Base-by-base conservation (phyloP, 2,113 vertebrate genomes). In the Naja naja region DNA sequence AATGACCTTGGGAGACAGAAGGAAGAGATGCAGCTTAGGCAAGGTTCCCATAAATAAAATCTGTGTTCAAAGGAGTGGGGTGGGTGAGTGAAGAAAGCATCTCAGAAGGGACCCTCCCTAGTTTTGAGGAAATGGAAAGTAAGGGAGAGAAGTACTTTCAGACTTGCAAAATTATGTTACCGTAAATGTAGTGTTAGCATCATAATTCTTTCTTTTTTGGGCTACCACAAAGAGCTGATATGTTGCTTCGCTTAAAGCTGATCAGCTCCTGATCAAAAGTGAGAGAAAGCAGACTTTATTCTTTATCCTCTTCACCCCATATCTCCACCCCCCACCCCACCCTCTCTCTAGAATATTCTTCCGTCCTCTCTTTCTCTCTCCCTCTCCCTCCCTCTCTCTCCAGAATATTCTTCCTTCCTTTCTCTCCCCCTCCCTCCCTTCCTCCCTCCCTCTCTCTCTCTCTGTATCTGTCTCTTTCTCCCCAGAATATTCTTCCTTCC, bases 261-360 rank as follows among this genome's bases (percentile, higher is more conserved):
- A 91, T 92, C 94, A 90, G 47, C 9, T 87, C 92, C 81, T 94
- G 95, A 96, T 90, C 93, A 94, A 95, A 93, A 92, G 90, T 94
- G 93, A 96, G 89, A 91, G 91, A 93, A 94, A 94, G 89, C 81
- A 93, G 58, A 87, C 93, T 96, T 94, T 95, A 92, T 86, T 95
- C 58, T 47, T 34, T 34, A 64, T 64, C 27, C 27, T 34, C 64
- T 34, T 14, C 64, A n/a, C 14, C 14, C 64, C 4, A 1, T 34
- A n/a, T 47, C 25, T n/a, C 85, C 6, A 49, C 47, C 47, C 47
- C 53, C 0, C 56, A 8, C 22, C 56, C 56, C 5, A 11, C 49
- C 11, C 10, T 5, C 49, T 52, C 49, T 12, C 49, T 11, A 58
- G 23, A 58, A 58, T 58, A 23, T 58, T 58, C 56, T 58, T 25